These are phyloP conservation scores for Halocynthia roretzi DNA, from an alignment of 23 tunicate genomes.

Conservation along the genomic window DNA sequence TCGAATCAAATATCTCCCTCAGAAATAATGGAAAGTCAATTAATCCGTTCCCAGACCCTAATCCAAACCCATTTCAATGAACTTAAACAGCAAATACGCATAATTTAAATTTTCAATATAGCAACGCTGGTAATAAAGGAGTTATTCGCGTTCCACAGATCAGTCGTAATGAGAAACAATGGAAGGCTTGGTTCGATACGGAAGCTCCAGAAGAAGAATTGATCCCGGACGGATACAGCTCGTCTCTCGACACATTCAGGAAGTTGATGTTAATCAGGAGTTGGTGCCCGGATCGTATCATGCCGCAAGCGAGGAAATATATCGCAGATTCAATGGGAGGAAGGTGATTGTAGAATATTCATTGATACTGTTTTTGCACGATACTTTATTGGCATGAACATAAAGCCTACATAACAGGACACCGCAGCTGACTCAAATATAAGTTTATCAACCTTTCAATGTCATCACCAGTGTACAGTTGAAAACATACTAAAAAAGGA, in stretches of 20 bases:
- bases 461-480: background rate
- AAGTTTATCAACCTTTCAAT: background rate
- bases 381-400: background rate
- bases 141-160: conserved; percentile 11
- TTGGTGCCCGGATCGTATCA: conserved; percentile 96
- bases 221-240: conserved; percentile 92
- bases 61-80: too few relatives aligned
- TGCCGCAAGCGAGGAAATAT: conserved; percentile 96
- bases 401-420: background rate
- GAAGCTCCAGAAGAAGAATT: conserved; percentile 95
- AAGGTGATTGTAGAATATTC: conserved; percentile 19
- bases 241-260: conserved; percentile 89
- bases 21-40: too few relatives aligned
- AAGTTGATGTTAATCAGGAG: conserved; percentile 73
- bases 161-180: conserved; percentile 80
- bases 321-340: conserved; percentile 83
- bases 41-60: too few relatives aligned
- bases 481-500: too few relatives aligned
- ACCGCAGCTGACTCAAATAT: background rate
- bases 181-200: conserved; percentile 94
- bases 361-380: background rate
- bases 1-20: too few relatives aligned
- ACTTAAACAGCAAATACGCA: too few relatives aligned
- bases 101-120: too few relatives aligned
- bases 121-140: too few relatives aligned